A percentile compares a stretch with the other conserved stretches of the same genome.
phyloP scores from a whole-genome alignment of 2,888 invertebrate genomes.

The Cryptocephalus moraei region DNA sequence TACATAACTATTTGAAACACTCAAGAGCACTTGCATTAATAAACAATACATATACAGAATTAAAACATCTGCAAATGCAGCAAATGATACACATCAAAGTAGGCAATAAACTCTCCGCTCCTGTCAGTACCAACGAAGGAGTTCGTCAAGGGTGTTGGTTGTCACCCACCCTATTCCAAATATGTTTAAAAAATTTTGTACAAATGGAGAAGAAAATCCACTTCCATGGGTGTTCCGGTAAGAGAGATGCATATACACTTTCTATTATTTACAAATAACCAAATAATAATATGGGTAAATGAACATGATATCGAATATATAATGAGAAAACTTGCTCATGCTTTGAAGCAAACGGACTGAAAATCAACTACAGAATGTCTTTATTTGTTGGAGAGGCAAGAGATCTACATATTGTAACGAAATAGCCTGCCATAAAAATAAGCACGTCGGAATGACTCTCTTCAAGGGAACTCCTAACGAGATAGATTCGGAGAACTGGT shows the following conservation, averaged over 20 bases:
- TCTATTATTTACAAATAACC: background rate
- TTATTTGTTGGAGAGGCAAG: background rate
- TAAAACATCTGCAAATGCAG: background rate
- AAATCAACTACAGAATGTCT: background rate
- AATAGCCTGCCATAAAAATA: too few species aligned
- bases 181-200: background rate
- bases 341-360: background rate
- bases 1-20: background rate
- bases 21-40: background rate
- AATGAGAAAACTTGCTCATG: too few species aligned
- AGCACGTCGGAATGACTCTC: too few species aligned
- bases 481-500: too few species aligned
- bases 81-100: slow-evolving; percentile 1
- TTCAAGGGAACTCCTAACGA: too few species aligned
- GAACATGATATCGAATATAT: slow-evolving; percentile 1
- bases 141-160: background rate
- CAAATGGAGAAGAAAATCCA: background rate
- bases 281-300: background rate
- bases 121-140: too few species aligned
- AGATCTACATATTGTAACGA: background rate
- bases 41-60: background rate
- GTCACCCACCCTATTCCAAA: background rate
- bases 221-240: background rate
- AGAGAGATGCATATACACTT: background rate
- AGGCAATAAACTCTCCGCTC: too few species aligned